A percentile compares a stretch with the other conserved stretches of the same genome.
Conservation (phyloP, 2,113 vertebrate genomes). For the Narcine bancroftii region DNA sequence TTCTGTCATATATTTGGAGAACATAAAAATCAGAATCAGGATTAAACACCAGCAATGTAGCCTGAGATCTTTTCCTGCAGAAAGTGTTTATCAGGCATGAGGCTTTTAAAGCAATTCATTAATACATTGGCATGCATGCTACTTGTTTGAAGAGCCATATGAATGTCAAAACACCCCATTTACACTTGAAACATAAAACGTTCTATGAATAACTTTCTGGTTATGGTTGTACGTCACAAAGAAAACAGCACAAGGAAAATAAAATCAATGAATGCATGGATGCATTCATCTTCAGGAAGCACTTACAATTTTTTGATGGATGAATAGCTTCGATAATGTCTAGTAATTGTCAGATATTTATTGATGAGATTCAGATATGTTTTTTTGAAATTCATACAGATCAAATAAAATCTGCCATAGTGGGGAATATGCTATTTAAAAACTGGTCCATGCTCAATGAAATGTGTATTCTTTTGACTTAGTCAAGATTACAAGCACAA, state of each 20-base stretch:
- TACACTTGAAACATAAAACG: constrained; percentile 35
- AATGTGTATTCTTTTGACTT: background rate
- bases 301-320: constrained; percentile 20
- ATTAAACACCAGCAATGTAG: background rate
- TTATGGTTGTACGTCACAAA: constrained; percentile 29
- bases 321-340: constrained; percentile 22
- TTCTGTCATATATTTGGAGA: background rate
- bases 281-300: background rate
- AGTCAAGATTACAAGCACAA: background rate
- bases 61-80: background rate
- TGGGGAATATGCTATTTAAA: background rate
- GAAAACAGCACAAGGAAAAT: background rate
- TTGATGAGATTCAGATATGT: constrained; percentile 21
- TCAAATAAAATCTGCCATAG: background rate
- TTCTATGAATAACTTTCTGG: constrained; percentile 28
- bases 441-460: background rate
- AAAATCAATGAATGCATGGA: constrained; percentile 30
- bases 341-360: constrained; percentile 32
- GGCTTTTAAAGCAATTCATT: constrained; percentile 15
- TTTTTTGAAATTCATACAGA: background rate
- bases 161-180: constrained; percentile 36
- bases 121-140: constrained; percentile 15
- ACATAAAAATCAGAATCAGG: background rate
- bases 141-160: constrained; percentile 20
- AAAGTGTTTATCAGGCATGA: background rate